These are phyloP conservation scores for Epizoanthus rinbou DNA, from an alignment of 92 coral and sea anemone species.

Conservation along the genomic window DNA sequence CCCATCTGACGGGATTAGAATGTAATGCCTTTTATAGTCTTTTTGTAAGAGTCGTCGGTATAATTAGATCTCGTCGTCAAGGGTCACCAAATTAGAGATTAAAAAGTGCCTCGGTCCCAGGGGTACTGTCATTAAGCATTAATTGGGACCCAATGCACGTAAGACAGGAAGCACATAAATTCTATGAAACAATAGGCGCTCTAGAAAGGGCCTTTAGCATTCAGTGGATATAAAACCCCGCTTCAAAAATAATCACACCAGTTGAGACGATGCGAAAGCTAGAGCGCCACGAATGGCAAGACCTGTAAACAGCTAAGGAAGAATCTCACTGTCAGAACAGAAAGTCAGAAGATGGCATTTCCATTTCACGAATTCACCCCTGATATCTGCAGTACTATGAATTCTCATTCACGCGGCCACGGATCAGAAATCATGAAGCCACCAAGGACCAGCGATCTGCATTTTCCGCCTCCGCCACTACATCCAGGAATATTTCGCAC, in stretches of 20 bases:
- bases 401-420: constrained; percentile 74
- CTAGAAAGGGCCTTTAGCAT: constrained; percentile 80
- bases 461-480: constrained; percentile 66
- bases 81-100: constrained; percentile 93
- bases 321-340: constrained; percentile 9
- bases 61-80: constrained; percentile 91
- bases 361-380: constrained; percentile 68
- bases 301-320: constrained; percentile 37
- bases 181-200: constrained; percentile 83
- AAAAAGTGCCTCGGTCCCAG: constrained; percentile 86
- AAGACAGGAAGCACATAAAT: constrained; percentile 97
- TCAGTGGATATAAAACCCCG: constrained; percentile 83
- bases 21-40: constrained; percentile 87
- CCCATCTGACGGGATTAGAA: constrained; percentile 70
- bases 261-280: constrained; percentile 42
- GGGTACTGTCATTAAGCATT: constrained; percentile 94
- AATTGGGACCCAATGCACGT: constrained; percentile 96
- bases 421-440: constrained; percentile 75
- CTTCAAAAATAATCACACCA: constrained; percentile 57
- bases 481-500: constrained; percentile 51
- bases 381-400: constrained; percentile 62
- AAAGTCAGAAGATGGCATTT: constrained; percentile 70
- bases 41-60: constrained; percentile 76
- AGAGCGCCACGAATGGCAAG: constrained; percentile 33
- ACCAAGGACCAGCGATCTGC: constrained; percentile 40